phyloP scores from a whole-genome alignment of 2,113 vertebrate genomes.

The Ctenodactylus gundi region DNA sequence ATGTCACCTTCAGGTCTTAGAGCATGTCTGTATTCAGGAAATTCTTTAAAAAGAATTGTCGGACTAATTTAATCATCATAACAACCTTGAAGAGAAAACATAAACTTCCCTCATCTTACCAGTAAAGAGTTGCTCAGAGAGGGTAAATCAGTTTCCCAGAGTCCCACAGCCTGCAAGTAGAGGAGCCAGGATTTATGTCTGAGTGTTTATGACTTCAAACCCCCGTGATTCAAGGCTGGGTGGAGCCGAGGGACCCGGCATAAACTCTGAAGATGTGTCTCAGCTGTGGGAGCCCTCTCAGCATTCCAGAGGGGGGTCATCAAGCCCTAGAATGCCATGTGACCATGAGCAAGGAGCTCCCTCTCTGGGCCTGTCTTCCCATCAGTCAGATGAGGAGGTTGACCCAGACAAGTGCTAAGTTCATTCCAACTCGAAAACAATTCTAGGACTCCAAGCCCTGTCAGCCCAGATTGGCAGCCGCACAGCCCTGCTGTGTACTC shows the following conservation, averaged over 20 bases:
- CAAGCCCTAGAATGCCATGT: background rate
- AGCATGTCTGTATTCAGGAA: background rate
- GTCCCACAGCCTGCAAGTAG: background rate
- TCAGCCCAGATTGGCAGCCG: slow-evolving; percentile 49
- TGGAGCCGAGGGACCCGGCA: background rate
- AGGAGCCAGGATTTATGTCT: background rate
- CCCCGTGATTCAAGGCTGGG: background rate
- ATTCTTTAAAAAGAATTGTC: background rate
- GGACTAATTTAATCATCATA: background rate
- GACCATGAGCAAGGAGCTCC: background rate
- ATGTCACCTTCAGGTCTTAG: background rate
- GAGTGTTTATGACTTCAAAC: background rate
- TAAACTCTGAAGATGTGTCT: background rate
- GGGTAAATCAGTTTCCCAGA: background rate
- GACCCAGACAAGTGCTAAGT: background rate
- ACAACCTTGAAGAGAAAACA: background rate
- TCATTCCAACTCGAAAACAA: slow-evolving; percentile 28
- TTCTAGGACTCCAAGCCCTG: slow-evolving; percentile 24
- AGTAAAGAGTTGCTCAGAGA: background rate
- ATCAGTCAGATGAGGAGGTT: background rate
- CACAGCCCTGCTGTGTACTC: slow-evolving; percentile 50
- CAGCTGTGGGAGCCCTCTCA: background rate
- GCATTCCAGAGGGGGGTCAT: background rate
- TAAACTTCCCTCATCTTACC: background rate
- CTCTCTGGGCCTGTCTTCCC: slow-evolving; percentile 20